These are phyloP conservation scores for Drosophila macrothrix DNA, from an alignment of 2,888 invertebrate genomes.

Conservation along the genomic window DNA sequence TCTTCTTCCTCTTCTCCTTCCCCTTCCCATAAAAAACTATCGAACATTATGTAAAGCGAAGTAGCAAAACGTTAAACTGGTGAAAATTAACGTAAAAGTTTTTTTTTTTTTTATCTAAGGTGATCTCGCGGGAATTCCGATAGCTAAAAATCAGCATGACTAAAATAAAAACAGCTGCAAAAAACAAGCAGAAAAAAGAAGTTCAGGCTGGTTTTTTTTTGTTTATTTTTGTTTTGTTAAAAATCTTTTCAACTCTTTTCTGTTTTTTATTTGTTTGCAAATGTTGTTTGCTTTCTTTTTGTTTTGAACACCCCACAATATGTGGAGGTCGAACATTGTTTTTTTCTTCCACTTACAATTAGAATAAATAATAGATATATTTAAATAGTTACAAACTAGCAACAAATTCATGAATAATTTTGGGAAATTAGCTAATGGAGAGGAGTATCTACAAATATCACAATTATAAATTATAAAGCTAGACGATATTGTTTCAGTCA, in stretches of 20 bases:
- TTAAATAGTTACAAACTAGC: constrained; percentile 64
- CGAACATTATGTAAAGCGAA: constrained; percentile 36
- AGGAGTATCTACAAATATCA: constrained; percentile 71
- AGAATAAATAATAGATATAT: constrained; percentile 71
- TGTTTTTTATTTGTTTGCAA: constrained; percentile 37
- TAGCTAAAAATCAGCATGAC: constrained; percentile 72
- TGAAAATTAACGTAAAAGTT: constrained; percentile 69
- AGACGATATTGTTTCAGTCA: constrained; percentile 63
- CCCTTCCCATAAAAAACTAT: not conserved
- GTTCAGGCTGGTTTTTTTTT: constrained; percentile 27
- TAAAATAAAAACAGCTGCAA: constrained; percentile 51
- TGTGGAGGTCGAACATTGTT: constrained; percentile 6
- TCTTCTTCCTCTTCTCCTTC: too few species aligned
- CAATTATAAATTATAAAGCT: constrained; percentile 60
- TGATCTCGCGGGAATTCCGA: constrained; percentile 71
- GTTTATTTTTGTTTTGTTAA: constrained; percentile 48
- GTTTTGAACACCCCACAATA: constrained; percentile 31
- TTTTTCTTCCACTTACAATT: constrained; percentile 54
- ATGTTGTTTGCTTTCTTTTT: constrained; percentile 65
- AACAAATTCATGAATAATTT: constrained; percentile 58
- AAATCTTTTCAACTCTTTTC: constrained; percentile 53
- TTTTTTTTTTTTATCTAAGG: constrained; percentile 49
- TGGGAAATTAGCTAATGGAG: constrained; percentile 54
- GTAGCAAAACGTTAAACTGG: constrained; percentile 34
- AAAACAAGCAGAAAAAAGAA: constrained; percentile 14